phyloP scores from a whole-genome alignment of 1,140 invertebrate genomes.

The Ylistrum balloti region DNA sequence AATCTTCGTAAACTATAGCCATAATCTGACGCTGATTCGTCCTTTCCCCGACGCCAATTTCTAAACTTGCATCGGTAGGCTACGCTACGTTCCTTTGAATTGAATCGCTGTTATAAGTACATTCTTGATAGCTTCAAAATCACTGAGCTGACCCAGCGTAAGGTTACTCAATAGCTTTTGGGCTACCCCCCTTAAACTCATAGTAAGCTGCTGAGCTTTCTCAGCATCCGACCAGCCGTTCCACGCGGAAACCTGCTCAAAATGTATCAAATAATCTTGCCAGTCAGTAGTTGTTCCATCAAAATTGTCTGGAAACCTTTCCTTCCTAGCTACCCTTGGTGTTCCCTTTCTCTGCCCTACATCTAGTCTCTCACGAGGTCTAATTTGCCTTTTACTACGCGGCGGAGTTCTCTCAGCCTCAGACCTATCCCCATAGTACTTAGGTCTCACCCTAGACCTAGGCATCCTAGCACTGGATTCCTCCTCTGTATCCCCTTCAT shows the following conservation, averaged over 20 bases:
- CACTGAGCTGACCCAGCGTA: constrained; percentile 10
- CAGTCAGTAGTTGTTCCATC: constrained; percentile 60
- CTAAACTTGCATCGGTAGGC: constrained; percentile 58
- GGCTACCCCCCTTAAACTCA: constrained; percentile 59
- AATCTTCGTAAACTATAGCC: constrained; percentile 58
- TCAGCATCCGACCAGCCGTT: constrained; percentile 59
- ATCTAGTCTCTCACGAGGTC: not conserved
- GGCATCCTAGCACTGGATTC: not conserved
- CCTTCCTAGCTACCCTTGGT: constrained; percentile 34
- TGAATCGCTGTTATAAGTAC: constrained; percentile 49
- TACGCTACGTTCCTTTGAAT: constrained; percentile 50
- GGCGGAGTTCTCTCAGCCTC: not conserved
- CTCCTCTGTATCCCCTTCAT: not conserved
- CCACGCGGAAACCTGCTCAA: constrained; percentile 59
- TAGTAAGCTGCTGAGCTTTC: constrained; percentile 60
- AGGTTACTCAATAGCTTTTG: constrained; percentile 60
- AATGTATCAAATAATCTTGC: constrained; percentile 63
- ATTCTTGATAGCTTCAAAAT: constrained; percentile 53
- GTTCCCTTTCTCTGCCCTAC: not conserved
- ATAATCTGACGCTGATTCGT: constrained; percentile 53
- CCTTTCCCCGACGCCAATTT: constrained; percentile 46
- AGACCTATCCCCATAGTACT: not conserved
- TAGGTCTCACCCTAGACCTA: not conserved
- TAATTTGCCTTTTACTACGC: not conserved
- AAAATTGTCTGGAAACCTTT: constrained; percentile 64